Evolutionary conservation across 2,888 invertebrate species (phyloP), one percentile per base, ranked within the genome.

Genomic region (Hedya salicella): DNA sequence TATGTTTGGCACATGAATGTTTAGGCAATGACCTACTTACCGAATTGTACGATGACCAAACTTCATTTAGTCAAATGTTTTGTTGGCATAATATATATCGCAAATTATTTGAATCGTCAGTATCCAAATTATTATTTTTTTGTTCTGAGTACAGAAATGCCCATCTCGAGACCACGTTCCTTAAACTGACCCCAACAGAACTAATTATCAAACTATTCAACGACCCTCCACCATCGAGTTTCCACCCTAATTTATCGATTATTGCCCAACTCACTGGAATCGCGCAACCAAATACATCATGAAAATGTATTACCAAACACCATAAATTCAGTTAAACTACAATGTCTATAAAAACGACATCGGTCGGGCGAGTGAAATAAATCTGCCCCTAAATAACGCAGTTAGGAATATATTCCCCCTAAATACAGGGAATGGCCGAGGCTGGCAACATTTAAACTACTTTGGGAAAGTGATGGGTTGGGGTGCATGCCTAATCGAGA

Each of bases 311-410:
- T 61, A 64, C 68, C 59, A 67, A 70, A 64, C 68, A 68, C 68
- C 68, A 75, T 76, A 76, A 68, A 70, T 70, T 53, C 9, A 25
- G 62, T 67, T 61, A 68, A 75, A 77, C 67, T 70, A 73, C 73
- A 73, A 73, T 73, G 68, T 70, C 70, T 72, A 75, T 74, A 73
- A 73, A 72, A 78, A 75, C 73, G 75, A 69, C 75, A 73, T 72
- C 75, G 73, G 72, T 72, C 74, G 70, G 73, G 78, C 78, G 76
- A 81, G 78, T 80, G 78, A 81, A 82, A 86, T 87, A 85, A 86
- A 88, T 86, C 84, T 78, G 72, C 73, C 77, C 74, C 78, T 85
- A 86, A 86, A 87, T 87, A 87, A 85, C 80, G 75, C 80, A 80
- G 85, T 87, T 88, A 87, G 80, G 82, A 79, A 83, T 84, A 82